A percentile compares a stretch with the other conserved stretches of the same genome.
phyloP scores from a whole-genome alignment of 2,797 vertebrate genomes.

The Distichodus sexfasciatus region DNA sequence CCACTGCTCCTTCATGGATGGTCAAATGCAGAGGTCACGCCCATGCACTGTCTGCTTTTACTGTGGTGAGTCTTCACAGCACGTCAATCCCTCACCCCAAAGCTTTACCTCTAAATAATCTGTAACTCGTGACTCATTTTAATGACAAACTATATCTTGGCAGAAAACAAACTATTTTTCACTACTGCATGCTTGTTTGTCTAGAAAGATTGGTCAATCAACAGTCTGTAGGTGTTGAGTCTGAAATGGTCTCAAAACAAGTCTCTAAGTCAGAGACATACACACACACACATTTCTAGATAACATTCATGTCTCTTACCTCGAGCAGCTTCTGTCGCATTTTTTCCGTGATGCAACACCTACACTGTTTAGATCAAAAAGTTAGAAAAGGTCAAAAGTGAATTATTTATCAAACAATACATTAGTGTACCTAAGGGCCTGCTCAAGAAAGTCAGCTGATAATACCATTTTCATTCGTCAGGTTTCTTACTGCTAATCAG shows the following conservation, averaged over 20 bases:
- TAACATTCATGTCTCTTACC: constrained; percentile 7
- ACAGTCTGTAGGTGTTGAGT: no score
- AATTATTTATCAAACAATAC: constrained; percentile 38
- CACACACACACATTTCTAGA: background rate
- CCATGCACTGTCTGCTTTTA: no score
- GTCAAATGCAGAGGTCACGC: no score
- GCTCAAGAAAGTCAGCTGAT: constrained; percentile 1
- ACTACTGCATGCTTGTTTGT: no score
- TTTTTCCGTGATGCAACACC: constrained; percentile 40
- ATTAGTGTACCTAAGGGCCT: background rate
- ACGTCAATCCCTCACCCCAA: no score
- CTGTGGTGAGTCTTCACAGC: no score
- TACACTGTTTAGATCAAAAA: constrained; percentile 30
- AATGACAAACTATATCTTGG: no score
- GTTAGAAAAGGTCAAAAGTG: constrained; percentile 26
- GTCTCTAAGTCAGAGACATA: background rate
- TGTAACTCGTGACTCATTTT: no score
- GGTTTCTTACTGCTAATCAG: background rate
- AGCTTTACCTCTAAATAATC: no score
- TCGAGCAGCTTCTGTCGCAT: constrained; percentile 30
- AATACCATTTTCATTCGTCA: background rate
- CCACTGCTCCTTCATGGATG: no score
- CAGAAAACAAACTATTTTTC: no score
- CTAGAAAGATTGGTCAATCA: no score
- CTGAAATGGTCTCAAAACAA: constrained; percentile 23